Evolutionary conservation across 1,140 invertebrate genomes (phyloP), one percentile per base, ranked within the genome.

Genomic region (Penaeus chinensis): DNA sequence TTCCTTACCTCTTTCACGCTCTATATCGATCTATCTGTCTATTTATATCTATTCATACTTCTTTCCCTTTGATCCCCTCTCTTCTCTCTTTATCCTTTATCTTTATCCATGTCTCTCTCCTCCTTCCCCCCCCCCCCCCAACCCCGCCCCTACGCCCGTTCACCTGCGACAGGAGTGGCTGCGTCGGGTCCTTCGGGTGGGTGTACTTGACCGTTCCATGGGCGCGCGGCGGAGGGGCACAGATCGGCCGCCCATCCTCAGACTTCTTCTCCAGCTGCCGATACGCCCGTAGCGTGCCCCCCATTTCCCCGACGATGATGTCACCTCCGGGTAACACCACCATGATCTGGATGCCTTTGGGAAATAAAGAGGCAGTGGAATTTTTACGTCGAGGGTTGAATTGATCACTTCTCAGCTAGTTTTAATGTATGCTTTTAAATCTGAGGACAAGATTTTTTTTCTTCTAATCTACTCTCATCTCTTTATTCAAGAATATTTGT

Each of bases 121-220:
- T 61, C 42, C 32, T 37, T 16, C 54, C 54, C 2, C 47, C 47
- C 47, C 47, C 47, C 7, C 2, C 11, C 54, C 54, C 54, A 13
- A 5, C 5, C n/a, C 2, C 32, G 22, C 32, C 71, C 27, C n/a
- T 1, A 74, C 8, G 27, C 20, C 24, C 62, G 42, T 18, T 19
- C 37, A 90, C 89, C 86, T 90, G 85, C 32, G 22, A 32, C 47
- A 90, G 82, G 27, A 90, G 79, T 16, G 89, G 89, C 24, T 79
- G 66, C 11, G 82, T 84, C 63, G 89, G 89, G 65, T 89, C 89
- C 83, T 88, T 90, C 1, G 89, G 89, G 71, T 87, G 82, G 13
- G 86, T 88, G 60, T 87, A 84, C 42, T 90, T 90, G 22, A 90
- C 78, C 32, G 89, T 85, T 27, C 89, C 89, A 27, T 90, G 89